Percentiles rank a stretch among this genome's conserved stretches.
These are phyloP conservation scores for Tipula lateralis DNA, from an alignment of 2,888 invertebrate species.

Conservation along the genomic window DNA sequence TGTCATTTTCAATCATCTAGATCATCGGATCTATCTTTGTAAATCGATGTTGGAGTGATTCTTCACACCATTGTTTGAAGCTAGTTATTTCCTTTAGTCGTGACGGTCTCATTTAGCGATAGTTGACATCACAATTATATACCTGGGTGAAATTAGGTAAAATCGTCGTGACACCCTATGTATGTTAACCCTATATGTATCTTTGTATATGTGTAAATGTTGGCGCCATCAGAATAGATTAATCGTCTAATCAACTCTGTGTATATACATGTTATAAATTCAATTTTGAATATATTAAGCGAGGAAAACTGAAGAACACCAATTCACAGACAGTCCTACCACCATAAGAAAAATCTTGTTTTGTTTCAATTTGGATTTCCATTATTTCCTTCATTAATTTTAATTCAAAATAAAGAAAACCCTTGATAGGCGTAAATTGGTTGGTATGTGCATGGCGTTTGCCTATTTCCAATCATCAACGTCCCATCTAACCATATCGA, in stretches of 20 bases:
- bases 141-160: no score
- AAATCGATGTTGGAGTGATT: no score
- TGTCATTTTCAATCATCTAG: no score
- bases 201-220: no score
- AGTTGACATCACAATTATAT: no score
- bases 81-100: no score
- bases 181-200: no score
- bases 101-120: no score
- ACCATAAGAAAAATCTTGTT: neutral
- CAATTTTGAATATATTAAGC: neutral
- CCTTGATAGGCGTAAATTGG: neutral
- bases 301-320: neutral
- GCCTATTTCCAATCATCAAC: neutral
- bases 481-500: neutral
- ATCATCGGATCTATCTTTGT: no score
- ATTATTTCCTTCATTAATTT: conserved; percentile 1
- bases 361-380: neutral
- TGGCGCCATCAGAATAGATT: neutral
- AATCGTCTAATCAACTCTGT: neutral
- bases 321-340: neutral
- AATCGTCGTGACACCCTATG: no score
- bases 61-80: no score
- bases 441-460: neutral
- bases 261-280: neutral
- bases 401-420: neutral